Conservation (phyloP, 1,140 invertebrate genomes). For the Drosophila malerkotliana region DNA sequence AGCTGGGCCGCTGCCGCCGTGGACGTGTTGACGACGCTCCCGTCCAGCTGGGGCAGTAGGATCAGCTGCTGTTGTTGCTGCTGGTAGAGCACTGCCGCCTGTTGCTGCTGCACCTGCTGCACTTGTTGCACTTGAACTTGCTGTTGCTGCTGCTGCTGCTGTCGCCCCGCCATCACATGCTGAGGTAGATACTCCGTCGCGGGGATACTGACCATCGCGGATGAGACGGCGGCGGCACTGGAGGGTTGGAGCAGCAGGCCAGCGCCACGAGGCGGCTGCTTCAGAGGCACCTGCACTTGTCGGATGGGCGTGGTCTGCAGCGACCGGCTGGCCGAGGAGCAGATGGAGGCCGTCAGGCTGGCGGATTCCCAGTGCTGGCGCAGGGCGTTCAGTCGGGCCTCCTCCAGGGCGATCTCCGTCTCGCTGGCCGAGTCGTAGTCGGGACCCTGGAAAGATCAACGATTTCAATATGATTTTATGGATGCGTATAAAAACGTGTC, state of each 20-base stretch:
- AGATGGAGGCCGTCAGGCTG: slow-evolving; percentile 85
- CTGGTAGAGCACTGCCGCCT: slow-evolving; percentile 12
- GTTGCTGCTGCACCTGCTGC: slow-evolving; percentile 39
- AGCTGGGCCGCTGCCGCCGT: slow-evolving; percentile 75
- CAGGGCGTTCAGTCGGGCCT: slow-evolving; percentile 85
- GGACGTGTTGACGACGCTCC: slow-evolving; percentile 80
- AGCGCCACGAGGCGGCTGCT: slow-evolving; percentile 22
- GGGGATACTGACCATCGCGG: slow-evolving; percentile 44
- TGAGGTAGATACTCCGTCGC: slow-evolving; percentile 81
- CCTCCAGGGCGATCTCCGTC: slow-evolving; percentile 86
- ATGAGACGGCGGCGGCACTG: slow-evolving; percentile 33
- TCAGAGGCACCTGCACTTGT: slow-evolving; percentile 68
- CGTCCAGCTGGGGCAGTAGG: slow-evolving; percentile 71
- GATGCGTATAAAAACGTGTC: background rate
- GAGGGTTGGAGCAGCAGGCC: slow-evolving; percentile 59
- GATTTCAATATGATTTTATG: background rate
- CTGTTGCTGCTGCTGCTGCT: slow-evolving; percentile 48
- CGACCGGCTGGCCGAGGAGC: slow-evolving; percentile 82
- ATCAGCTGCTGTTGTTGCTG: slow-evolving; percentile 64
- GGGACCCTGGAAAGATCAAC: slow-evolving; percentile 86
- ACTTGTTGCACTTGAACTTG: slow-evolving; percentile 54
- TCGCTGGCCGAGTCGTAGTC: slow-evolving; percentile 89
- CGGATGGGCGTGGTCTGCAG: slow-evolving; percentile 82
- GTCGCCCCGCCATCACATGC: slow-evolving; percentile 65
- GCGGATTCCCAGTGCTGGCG: slow-evolving; percentile 87